Conservation (phyloP, 2,113 vertebrate genomes). For the Ctenomys sociabilis region DNA sequence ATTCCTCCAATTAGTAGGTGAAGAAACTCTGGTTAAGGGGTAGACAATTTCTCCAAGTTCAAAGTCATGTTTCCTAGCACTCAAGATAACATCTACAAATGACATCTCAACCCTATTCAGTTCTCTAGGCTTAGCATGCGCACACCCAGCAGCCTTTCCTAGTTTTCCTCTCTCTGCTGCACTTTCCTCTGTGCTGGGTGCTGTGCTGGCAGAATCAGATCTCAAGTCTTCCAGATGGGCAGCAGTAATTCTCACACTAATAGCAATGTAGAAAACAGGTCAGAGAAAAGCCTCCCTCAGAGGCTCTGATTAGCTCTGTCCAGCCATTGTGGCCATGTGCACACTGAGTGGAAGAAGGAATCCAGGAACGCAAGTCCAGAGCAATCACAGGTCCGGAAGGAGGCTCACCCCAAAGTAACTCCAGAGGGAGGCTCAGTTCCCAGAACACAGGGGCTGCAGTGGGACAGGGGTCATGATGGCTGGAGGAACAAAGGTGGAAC, state of each 20-base stretch:
- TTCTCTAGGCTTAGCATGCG: neutral
- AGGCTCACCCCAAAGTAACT: neutral
- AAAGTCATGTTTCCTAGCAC: neutral
- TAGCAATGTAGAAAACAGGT: neutral
- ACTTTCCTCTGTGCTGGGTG: neutral
- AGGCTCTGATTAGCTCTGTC: neutral
- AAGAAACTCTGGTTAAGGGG: neutral
- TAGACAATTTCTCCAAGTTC: neutral
- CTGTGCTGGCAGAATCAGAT: neutral
- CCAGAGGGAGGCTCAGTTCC: too few species aligned
- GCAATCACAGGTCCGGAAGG: neutral
- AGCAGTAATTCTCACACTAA: neutral
- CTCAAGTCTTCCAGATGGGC: neutral
- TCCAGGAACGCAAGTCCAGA: neutral
- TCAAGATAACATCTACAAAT: neutral
- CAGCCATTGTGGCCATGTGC: neutral
- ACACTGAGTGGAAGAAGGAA: neutral
- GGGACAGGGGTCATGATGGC: too few species aligned
- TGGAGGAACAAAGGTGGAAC: too few species aligned
- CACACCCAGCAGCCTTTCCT: neutral
- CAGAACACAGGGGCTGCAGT: too few species aligned
- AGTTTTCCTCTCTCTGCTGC: neutral
- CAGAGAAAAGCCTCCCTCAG: neutral
- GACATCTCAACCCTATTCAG: neutral
- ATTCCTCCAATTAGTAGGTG: neutral